Conservation (phyloP, 1,140 invertebrate genomes). For the Ostrea denselamellosa region DNA sequence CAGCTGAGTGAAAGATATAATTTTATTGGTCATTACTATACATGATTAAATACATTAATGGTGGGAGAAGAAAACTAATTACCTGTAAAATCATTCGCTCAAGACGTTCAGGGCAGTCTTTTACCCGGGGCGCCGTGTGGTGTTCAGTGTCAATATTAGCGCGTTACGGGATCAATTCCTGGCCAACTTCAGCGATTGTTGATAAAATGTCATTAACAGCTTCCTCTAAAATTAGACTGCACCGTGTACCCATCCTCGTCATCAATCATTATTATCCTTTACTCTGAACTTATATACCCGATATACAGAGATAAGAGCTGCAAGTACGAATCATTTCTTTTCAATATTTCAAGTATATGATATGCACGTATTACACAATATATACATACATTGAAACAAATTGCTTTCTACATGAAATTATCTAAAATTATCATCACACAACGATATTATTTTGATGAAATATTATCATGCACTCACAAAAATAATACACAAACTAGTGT, state of each 20-base stretch:
- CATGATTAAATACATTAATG: constrained; percentile 36
- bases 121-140: background rate
- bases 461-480: too few species aligned
- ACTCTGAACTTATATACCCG: background rate
- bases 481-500: too few species aligned
- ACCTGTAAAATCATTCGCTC: constrained; percentile 30
- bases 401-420: too few species aligned
- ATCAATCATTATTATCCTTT: background rate
- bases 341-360: background rate
- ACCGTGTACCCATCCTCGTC: background rate
- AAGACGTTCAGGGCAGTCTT: constrained; percentile 7
- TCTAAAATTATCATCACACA: too few species aligned
- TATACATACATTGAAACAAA: too few species aligned
- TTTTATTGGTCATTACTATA: constrained; percentile 39
- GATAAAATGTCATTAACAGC: constrained; percentile 24
- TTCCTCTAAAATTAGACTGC: background rate
- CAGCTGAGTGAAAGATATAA: constrained; percentile 19
- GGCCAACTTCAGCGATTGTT: background rate
- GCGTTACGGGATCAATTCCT: constrained; percentile 15
- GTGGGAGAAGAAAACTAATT: constrained; percentile 22
- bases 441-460: too few species aligned
- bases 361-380: background rate
- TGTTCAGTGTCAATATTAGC: constrained; percentile 23
- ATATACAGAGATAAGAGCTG: too few species aligned
- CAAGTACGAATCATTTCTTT: background rate